Evolutionary conservation across 2,113 vertebrate species (phyloP), one percentile per base, ranked within the genome.

Genomic region (Synodontis membranacea): DNA sequence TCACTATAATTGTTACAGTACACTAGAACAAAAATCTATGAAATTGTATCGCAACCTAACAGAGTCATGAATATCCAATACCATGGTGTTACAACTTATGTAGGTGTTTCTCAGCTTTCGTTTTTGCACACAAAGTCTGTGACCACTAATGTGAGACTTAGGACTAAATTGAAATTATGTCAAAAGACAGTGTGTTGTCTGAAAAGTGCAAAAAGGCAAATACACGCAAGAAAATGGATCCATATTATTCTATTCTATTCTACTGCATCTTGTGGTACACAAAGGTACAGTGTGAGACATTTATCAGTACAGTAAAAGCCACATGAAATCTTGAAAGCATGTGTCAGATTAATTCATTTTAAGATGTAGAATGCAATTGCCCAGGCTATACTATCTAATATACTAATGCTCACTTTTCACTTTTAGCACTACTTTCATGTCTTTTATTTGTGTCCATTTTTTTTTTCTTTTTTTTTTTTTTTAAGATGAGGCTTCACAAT

Each of bases 61-160:
- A 56, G 0, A 56, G 34, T 80, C 50, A 28, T 23, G 52, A 58
- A 80, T 58, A 80, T 68, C 25, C 46, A 48, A 80, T 78, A 68
- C 75, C 72, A 62, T 54, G 44, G 14, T 68, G 78, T 37, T 80
- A 80, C 21, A 58, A 54, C 14, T 21, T 48, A 84, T 81, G 83
- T 84, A 88, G 87, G 83, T 75, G 87, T 88, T 88, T 82, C 87
- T 82, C 68, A 85, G 84, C 87, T 82, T 85, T 85, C 83, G 8
- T 88, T 88, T 80, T 84, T 88, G 66, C 83, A 85, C 83, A 83
- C 80, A 84, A 70, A 86, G 46, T 34, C 60, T 39, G 64, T 83
- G 37, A 54, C 64, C 66, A 83, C 82, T 70, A 83, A 83, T 83
- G 66, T 54, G 66, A 83, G 64, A 83, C 64, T 39, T 46, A 72